Percentiles rank a stretch among this genome's conserved stretches.
Evolutionary conservation across 2,797 vertebrate genomes (phyloP).

Genomic region (Hozukius guyotensis): DNA sequence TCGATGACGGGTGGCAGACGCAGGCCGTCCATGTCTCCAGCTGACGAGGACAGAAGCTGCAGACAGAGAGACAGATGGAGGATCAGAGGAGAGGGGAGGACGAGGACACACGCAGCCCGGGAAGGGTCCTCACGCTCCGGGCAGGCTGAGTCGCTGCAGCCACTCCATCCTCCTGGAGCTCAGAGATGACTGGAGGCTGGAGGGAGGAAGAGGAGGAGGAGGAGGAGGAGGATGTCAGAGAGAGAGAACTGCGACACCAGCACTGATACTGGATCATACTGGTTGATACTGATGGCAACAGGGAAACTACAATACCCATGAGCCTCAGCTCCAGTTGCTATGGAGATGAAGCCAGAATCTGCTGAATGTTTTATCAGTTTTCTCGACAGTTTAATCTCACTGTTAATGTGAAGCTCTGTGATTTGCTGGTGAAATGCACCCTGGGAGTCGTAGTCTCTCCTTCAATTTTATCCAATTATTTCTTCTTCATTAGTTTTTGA

Average conservation of each 20-base stretch:
- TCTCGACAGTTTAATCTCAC: not conserved
- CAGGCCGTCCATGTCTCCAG: slow-evolving; percentile 79
- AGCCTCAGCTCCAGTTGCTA: not conserved
- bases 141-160: slow-evolving; percentile 25
- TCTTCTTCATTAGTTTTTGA: too few species aligned
- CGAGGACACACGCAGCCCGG: slow-evolving; percentile 5
- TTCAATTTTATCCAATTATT: too few species aligned
- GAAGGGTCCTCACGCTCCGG: slow-evolving; percentile 46
- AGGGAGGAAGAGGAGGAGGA: not conserved
- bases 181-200: slow-evolving; percentile 5
- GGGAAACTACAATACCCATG: not conserved
- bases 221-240: not conserved
- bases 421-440: not conserved
- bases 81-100: not conserved
- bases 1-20: slow-evolving; percentile 84
- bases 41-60: slow-evolving; percentile 21
- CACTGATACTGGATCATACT: not conserved
- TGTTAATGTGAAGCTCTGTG: not conserved
- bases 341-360: not conserved
- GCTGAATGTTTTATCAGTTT: not conserved
- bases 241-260: slow-evolving; percentile 31
- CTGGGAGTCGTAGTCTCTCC: not conserved
- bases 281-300: not conserved
- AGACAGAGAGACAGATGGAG: slow-evolving; percentile 4
- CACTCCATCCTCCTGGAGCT: slow-evolving; percentile 63